Conservation (phyloP, 2,113 vertebrate genomes). For the Riparia riparia region DNA sequence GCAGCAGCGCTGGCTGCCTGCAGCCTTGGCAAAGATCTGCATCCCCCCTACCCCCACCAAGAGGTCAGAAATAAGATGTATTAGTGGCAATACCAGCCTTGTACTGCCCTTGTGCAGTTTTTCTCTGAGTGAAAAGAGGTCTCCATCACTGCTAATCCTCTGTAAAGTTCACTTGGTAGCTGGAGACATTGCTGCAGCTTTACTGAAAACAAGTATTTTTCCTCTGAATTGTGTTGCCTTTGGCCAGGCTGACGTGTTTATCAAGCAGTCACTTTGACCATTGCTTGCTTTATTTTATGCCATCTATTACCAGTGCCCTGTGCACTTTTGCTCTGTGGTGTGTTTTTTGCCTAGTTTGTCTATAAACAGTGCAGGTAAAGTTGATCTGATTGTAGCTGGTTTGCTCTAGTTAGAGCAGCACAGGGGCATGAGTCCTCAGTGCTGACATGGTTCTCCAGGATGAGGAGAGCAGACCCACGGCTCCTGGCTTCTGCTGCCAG, state of each 20-base stretch:
- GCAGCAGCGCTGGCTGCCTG: not conserved
- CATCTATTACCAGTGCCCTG: not conserved
- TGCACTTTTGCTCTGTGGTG: not conserved
- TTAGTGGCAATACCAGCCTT: not conserved
- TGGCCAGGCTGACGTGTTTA: not conserved
- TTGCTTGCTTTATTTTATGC: not conserved
- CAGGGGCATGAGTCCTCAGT: rapidly evolving
- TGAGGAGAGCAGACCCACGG: not conserved
- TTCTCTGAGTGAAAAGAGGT: not conserved
- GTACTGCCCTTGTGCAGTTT: not conserved
- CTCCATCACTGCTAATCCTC: not conserved
- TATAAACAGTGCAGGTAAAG: not conserved
- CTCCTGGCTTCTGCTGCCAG: not conserved
- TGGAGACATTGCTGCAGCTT: not conserved
- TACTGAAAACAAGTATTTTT: not conserved
- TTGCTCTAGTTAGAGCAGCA: not conserved
- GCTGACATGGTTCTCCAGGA: not conserved
- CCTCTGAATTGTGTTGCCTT: not conserved
- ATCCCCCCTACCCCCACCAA: not conserved
- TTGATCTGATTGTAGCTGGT: not conserved
- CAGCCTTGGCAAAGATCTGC: not conserved
- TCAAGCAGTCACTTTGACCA: not conserved
- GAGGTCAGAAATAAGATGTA: not conserved
- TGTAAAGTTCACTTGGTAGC: not conserved
- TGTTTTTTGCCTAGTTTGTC: not conserved